Evolutionary conservation across 2,113 vertebrate species (phyloP), one percentile per base, ranked within the genome.

Genomic region (Holacanthus passer): DNA sequence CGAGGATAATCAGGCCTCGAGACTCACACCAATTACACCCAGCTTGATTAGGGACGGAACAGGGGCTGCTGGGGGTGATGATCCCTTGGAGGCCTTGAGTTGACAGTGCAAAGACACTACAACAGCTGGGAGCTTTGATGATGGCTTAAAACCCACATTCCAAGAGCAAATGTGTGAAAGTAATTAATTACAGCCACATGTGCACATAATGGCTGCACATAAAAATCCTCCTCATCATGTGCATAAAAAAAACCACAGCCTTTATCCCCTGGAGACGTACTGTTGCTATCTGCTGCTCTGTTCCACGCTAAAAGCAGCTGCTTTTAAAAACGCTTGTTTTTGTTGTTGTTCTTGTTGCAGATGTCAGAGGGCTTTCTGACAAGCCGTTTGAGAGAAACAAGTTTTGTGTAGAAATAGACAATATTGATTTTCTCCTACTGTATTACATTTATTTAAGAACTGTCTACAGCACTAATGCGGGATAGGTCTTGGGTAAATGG

Each of bases 371-470:
- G 53, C 73, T 87, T 7, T 4, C 45, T 73, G 74, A 85, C 75
- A 80, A 82, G 77, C 47, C 47, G 52, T 73, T 84, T 64, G 58
- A 77, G 56, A 75, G 60, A 89, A 81, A 79, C 73, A 82, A 32
- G 60, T 88, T 87, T 86, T 81, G 27, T 82, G 65, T 52, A 60
- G 77, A 17, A 75, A 80, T 65, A 39, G 80, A 81, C 41, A 76
- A 71, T 81, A 91, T 84, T 70, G 89, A 90, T 92, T 91, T 88
- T 60, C 27, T 27, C 47, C 69, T 11, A 62, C 65, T 53, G 71
- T 70, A 69, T 59, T 41, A 50, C 37, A 77, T 81, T 77, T 87
- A 79, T 83, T 87, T 83, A 84, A 81, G 45, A 64, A 48, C 37
- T n/a, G 73, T 89, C 87, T 66, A 4, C 68, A 65, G 71, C 32